Conservation (phyloP, 35 echinoderm and acorn worm species). For the Diadema setosum region DNA sequence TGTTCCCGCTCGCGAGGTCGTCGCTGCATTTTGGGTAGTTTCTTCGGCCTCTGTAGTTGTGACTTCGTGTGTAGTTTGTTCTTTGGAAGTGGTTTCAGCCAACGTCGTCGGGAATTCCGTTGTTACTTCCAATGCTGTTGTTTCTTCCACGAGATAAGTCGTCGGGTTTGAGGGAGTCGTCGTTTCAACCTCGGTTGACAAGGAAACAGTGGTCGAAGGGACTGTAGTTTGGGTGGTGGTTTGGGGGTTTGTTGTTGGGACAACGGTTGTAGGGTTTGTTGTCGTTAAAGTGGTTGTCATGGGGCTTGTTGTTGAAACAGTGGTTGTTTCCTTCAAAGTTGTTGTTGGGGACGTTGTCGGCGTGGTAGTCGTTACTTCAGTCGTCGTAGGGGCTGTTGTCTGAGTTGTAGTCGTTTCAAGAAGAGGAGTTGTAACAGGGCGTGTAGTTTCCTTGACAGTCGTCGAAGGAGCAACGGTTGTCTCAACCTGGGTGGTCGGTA, state of each 20-base stretch:
- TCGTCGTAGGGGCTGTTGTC: too few relatives aligned
- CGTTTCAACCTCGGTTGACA: neutral
- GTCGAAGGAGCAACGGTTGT: neutral
- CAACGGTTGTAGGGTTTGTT: neutral
- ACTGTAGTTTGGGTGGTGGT: neutral
- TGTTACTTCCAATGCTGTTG: neutral
- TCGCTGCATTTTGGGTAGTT: neutral
- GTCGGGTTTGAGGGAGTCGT: constrained; percentile 7
- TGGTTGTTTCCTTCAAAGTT: neutral
- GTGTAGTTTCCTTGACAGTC: neutral
- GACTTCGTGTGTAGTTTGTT: neutral
- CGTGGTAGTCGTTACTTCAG: neutral
- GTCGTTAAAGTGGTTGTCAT: neutral
- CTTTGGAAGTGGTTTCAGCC: neutral
- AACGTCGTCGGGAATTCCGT: neutral
- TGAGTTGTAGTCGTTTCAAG: constrained; percentile 26
- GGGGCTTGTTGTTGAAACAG: neutral
- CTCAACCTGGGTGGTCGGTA: neutral
- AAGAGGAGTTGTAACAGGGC: neutral
- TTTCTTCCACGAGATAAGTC: too few relatives aligned
- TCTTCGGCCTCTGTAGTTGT: neutral
- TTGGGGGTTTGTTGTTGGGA: neutral
- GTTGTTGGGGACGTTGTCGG: neutral
- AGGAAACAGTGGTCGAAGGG: neutral
- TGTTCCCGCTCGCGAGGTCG: neutral